Percentiles rank a stretch among this genome's conserved stretches.
Conservation (phyloP, 1,140 invertebrate species). For the Homarus americanus region DNA sequence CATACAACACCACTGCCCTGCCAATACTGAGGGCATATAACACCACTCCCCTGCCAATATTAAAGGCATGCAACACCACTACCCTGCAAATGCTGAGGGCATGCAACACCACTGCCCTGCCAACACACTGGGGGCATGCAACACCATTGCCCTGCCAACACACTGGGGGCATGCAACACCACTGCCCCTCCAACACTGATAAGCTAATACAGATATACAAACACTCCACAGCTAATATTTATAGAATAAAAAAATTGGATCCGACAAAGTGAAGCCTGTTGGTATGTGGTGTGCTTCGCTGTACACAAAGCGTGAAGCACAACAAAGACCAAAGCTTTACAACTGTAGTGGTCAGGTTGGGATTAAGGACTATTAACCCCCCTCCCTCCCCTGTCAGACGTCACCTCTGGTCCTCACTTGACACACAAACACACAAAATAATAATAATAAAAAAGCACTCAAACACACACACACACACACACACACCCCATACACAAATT, state of each 20-base stretch:
- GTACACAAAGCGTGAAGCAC: slow-evolving; percentile 20
- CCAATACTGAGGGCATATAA: too few relatives aligned
- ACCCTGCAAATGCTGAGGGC: slow-evolving; percentile 18
- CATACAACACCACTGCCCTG: neutral
- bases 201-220: slow-evolving; percentile 59
- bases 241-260: slow-evolving; percentile 47
- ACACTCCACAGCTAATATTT: slow-evolving; percentile 60
- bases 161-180: neutral
- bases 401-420: too few relatives aligned
- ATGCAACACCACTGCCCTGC: neutral
- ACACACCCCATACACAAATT: too few relatives aligned
- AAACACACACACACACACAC: too few relatives aligned
- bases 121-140: slow-evolving; percentile 17
- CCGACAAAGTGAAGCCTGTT: slow-evolving; percentile 9
- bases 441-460: too few relatives aligned
- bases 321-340: slow-evolving; percentile 22
- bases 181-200: slow-evolving; percentile 35
- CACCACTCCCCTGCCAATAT: too few relatives aligned
- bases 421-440: too few relatives aligned
- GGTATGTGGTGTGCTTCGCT: slow-evolving; percentile 30
- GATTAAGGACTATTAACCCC: neutral
- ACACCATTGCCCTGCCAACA: slow-evolving; percentile 23
- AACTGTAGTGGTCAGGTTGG: slow-evolving; percentile 19
- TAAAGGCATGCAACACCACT: neutral
- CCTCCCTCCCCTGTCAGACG: too few relatives aligned